Evolutionary conservation across 2,888 invertebrate genomes (phyloP).

Genomic region (Neoascia interrupta): DNA sequence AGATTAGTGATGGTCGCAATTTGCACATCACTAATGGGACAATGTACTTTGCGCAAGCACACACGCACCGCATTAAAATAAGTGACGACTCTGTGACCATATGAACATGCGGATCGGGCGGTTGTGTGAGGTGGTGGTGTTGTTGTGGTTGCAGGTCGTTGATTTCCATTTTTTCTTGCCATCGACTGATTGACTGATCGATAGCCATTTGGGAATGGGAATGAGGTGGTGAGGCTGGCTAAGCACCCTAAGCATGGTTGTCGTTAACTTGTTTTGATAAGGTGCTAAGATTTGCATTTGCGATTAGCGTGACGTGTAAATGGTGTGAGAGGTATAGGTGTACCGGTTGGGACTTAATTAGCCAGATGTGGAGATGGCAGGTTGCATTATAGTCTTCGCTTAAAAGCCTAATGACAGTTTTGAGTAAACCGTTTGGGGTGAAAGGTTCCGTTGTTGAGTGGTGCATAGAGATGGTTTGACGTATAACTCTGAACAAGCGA

Average conservation of each 20-base stretch:
- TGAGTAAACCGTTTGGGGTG: too few relatives aligned
- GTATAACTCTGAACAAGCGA: too few relatives aligned
- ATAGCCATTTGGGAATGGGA: constrained; percentile 49
- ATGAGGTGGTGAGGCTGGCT: constrained; percentile 23
- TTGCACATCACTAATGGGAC: constrained; percentile 70
- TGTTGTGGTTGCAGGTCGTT: constrained; percentile 1
- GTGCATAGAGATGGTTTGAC: too few relatives aligned
- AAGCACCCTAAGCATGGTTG: constrained; percentile 51
- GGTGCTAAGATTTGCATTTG: constrained; percentile 66
- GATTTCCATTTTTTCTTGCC: constrained; percentile 4
- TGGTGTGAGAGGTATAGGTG: constrained; percentile 53
- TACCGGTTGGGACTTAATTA: constrained; percentile 64
- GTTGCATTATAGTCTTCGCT: too few relatives aligned
- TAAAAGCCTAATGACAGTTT: too few relatives aligned
- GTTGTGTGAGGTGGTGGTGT: not conserved
- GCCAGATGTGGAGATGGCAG: constrained; percentile 32
- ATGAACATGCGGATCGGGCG: constrained; percentile 34
- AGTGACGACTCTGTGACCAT: constrained; percentile 63
- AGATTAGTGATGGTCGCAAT: constrained; percentile 68
- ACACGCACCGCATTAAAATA: constrained; percentile 57
- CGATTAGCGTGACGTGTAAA: constrained; percentile 63
- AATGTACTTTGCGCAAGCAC: constrained; percentile 60
- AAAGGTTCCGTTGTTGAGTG: too few relatives aligned
- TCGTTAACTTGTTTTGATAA: constrained; percentile 63
- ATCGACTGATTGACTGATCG: constrained; percentile 63